Evolutionary conservation across 1,140 invertebrate genomes (phyloP).

Genomic region (Probaryconus sp.): DNA sequence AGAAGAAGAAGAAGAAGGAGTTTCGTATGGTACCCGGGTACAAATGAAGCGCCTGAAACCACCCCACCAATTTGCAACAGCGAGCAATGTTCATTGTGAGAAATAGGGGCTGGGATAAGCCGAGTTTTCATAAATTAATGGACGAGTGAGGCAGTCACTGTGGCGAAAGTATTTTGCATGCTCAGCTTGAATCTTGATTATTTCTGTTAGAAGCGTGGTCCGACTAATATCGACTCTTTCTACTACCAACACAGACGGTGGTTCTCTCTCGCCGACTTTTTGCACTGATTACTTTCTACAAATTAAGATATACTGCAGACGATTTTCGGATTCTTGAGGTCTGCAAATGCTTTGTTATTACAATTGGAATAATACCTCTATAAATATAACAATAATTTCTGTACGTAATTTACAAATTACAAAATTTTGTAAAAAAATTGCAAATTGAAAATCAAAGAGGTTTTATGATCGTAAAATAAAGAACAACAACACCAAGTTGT

Average conservation of each 20-base stretch:
- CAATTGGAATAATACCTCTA: too few relatives aligned
- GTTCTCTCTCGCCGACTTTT: constrained; percentile 1
- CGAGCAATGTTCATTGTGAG: constrained; percentile 32
- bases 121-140: constrained; percentile 36
- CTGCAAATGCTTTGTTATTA: too few relatives aligned
- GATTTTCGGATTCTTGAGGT: too few relatives aligned
- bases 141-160: not conserved
- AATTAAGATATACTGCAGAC: too few relatives aligned
- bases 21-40: constrained; percentile 6
- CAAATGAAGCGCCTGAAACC: constrained; percentile 35
- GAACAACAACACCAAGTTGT: too few relatives aligned
- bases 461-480: too few relatives aligned
- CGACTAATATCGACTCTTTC: constrained; percentile 35
- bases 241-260: constrained; percentile 23
- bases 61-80: constrained; percentile 43
- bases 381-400: too few relatives aligned
- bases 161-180: constrained; percentile 19
- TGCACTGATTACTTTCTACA: not conserved
- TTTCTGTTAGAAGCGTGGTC: not conserved
- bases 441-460: too few relatives aligned
- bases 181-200: constrained; percentile 20
- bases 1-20: constrained; percentile 12
- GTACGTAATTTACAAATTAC: too few relatives aligned
- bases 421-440: too few relatives aligned
- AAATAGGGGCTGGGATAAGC: constrained; percentile 15